Evolutionary conservation across 2,888 invertebrate genomes (phyloP).

Genomic region (Leptinotarsa rubiginosa): DNA sequence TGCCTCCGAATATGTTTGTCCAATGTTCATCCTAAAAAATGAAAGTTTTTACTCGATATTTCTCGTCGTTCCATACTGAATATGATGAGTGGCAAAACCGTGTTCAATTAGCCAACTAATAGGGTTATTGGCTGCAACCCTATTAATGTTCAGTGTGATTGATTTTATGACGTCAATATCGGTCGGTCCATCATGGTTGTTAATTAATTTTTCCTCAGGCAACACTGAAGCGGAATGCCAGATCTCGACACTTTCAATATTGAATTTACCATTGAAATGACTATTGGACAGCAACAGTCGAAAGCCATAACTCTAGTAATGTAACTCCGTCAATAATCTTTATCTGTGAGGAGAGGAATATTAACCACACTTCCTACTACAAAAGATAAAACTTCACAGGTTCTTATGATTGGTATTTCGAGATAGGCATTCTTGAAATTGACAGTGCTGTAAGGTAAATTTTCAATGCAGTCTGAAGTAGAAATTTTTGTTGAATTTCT

Average conservation of each 20-base stretch:
- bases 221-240: slow-evolving; percentile 12
- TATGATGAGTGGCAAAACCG: slow-evolving; percentile 44
- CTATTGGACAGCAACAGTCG: background rate
- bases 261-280: background rate
- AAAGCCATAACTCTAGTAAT: background rate
- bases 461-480: too few relatives aligned
- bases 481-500: too few relatives aligned
- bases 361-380: too few relatives aligned
- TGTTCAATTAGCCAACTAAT: slow-evolving; percentile 58
- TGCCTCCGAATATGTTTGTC: background rate
- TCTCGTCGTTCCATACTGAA: background rate
- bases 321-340: background rate
- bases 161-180: slow-evolving; percentile 60
- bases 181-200: slow-evolving; percentile 43
- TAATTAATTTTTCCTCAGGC: slow-evolving; percentile 48
- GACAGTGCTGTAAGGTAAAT: too few relatives aligned
- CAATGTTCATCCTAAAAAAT: background rate
- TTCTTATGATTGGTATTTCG: too few relatives aligned
- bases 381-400: too few relatives aligned
- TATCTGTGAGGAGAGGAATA: too few relatives aligned
- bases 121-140: slow-evolving; percentile 56
- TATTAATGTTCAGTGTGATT: slow-evolving; percentile 59
- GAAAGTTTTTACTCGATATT: background rate
- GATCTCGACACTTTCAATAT: slow-evolving; percentile 1
- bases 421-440: too few relatives aligned